A percentile compares a stretch with the other conserved stretches of the same genome.
phyloP scores from a whole-genome alignment of 2,797 vertebrate genomes.

The Pangasius larnaudii region DNA sequence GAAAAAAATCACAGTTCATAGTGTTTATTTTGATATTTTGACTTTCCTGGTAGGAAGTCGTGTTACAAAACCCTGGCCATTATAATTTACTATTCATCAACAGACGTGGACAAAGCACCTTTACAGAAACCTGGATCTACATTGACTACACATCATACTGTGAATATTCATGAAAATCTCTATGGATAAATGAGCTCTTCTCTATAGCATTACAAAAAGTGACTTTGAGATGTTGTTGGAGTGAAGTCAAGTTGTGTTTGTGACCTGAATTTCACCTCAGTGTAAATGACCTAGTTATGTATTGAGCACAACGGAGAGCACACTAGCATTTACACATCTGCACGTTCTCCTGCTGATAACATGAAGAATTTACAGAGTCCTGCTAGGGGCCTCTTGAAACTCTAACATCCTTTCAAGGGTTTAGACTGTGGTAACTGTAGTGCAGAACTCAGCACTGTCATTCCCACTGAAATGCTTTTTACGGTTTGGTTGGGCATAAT shows the following conservation, averaged over 20 bases:
- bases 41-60: not conserved
- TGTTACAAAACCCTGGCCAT: not conserved
- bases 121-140: not conserved
- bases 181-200: not conserved
- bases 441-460: not conserved
- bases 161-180: not conserved
- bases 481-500: too few relatives aligned
- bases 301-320: constrained; percentile 17
- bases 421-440: not conserved
- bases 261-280: constrained; percentile 28
- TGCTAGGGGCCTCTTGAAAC: not conserved
- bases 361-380: constrained; percentile 6
- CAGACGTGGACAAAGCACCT: not conserved
- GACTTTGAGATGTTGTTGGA: not conserved
- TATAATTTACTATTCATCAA: not conserved
- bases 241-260: constrained; percentile 4
- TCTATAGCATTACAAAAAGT: not conserved
- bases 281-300: constrained; percentile 7
- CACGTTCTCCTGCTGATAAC: constrained; percentile 14
- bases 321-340: not conserved
- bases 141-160: not conserved
- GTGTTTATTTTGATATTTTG: not conserved
- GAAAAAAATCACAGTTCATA: not conserved
- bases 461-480: not conserved
- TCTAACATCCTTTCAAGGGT: constrained; percentile 1